phyloP scores from a whole-genome alignment of 2,888 invertebrate genomes.

The Troilus luridus region DNA sequence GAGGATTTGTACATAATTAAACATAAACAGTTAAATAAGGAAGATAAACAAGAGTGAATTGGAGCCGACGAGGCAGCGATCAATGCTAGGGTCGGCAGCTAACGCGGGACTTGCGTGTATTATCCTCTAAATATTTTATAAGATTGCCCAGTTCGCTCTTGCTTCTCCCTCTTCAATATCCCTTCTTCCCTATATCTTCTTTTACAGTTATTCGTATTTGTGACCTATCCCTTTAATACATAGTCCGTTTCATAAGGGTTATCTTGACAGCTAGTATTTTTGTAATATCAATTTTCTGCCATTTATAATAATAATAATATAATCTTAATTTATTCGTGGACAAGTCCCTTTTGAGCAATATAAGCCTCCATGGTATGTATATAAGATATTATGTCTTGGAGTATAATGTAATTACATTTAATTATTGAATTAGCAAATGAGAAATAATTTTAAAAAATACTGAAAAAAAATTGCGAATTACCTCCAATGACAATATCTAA shows the following conservation, averaged over 20 bases:
- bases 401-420: too few species aligned
- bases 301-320: too few species aligned
- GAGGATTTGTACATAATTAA: too few species aligned
- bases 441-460: too few species aligned
- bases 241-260: not conserved
- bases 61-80: not conserved
- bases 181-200: not conserved
- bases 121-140: slow-evolving; percentile 38
- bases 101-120: slow-evolving; percentile 49
- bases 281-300: not conserved
- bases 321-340: too few species aligned
- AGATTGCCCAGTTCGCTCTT: slow-evolving; percentile 19
- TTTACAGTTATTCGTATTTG: slow-evolving; percentile 35
- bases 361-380: too few species aligned
- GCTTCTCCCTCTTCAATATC: slow-evolving; percentile 26
- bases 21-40: too few species aligned
- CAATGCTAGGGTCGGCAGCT: slow-evolving; percentile 30
- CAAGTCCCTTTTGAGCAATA: too few species aligned
- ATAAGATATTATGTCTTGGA: too few species aligned
- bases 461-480: too few species aligned
- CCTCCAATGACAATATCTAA: too few species aligned
- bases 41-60: not conserved
- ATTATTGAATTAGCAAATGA: too few species aligned
- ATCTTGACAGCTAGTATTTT: not conserved
- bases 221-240: not conserved